A percentile compares a stretch with the other conserved stretches of the same genome.
Conservation (phyloP, 1,140 invertebrate genomes). For the Parasteatoda tepidariorum region DNA sequence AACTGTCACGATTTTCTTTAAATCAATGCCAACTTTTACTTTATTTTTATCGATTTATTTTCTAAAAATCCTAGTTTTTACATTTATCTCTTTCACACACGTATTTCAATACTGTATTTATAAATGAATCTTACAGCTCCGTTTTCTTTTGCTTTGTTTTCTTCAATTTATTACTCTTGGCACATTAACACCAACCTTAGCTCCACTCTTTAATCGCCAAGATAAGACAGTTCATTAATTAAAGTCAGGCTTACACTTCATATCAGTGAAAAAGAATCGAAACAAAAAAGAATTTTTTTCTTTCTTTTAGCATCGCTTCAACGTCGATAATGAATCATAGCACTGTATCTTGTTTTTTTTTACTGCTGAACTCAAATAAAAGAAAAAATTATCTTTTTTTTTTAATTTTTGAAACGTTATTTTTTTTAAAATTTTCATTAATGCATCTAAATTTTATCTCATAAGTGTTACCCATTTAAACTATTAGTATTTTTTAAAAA, state of each 20-base stretch:
- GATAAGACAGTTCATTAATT: conserved; percentile 29
- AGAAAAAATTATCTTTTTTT: not conserved
- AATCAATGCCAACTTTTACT: not conserved
- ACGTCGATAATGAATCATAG: conserved; percentile 36
- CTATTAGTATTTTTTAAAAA: not conserved
- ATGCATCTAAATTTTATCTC: conserved; percentile 8
- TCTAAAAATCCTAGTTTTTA: too few species aligned
- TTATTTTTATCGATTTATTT: not conserved
- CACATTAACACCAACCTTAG: not conserved
- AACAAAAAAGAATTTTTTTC: not conserved
- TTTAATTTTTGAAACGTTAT: not conserved
- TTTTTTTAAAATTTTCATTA: not conserved
- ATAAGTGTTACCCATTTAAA: conserved; percentile 8
- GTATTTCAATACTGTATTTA: too few species aligned
- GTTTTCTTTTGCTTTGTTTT: too few species aligned
- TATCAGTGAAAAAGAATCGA: not conserved
- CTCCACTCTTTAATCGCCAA: not conserved
- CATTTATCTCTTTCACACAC: too few species aligned
- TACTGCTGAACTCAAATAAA: not conserved
- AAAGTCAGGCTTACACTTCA: conserved; percentile 10
- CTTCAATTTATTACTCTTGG: not conserved
- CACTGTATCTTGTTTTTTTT: not conserved
- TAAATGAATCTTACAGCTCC: too few species aligned
- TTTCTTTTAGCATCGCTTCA: not conserved
- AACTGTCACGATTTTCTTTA: too few species aligned